Percentiles rank a stretch among this genome's conserved stretches.
Conservation (phyloP, 2,888 invertebrate genomes). For the Cryptocheilus praepositus region DNA sequence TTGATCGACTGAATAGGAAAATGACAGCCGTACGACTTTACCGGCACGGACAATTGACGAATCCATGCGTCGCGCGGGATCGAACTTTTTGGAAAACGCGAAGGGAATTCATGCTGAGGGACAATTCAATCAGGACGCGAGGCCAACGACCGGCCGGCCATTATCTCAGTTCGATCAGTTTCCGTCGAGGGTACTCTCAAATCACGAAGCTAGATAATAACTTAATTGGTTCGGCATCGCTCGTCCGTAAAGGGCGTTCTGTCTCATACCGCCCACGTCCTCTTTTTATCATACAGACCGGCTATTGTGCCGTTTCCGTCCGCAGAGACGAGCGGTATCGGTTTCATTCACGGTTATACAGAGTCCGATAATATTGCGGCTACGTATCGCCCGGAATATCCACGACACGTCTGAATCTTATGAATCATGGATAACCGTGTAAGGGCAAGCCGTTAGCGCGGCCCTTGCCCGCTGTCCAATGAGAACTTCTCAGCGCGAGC, state of each 20-base stretch:
- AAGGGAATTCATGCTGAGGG: no score
- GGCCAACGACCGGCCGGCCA: no score
- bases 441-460: constrained; percentile 26
- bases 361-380: constrained; percentile 7
- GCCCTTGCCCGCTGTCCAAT: constrained; percentile 3
- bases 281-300: constrained; percentile 3
- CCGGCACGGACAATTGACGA: no score
- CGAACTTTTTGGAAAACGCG: no score
- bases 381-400: constrained; percentile 3
- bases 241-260: neutral
- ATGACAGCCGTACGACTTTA: no score
- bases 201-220: neutral
- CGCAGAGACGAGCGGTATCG: neutral
- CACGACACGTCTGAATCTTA: constrained; percentile 1
- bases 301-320: constrained; percentile 4
- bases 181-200: neutral
- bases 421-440: constrained; percentile 24
- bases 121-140: no score
- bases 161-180: no score
- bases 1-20: no score
- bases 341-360: constrained; percentile 10
- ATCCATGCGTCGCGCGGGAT: no score
- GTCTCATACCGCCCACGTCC: constrained; percentile 4
- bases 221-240: neutral
- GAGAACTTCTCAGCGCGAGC: constrained; percentile 9